Conservation (phyloP, 2,797 vertebrate species). For the Nothura maculosa region DNA sequence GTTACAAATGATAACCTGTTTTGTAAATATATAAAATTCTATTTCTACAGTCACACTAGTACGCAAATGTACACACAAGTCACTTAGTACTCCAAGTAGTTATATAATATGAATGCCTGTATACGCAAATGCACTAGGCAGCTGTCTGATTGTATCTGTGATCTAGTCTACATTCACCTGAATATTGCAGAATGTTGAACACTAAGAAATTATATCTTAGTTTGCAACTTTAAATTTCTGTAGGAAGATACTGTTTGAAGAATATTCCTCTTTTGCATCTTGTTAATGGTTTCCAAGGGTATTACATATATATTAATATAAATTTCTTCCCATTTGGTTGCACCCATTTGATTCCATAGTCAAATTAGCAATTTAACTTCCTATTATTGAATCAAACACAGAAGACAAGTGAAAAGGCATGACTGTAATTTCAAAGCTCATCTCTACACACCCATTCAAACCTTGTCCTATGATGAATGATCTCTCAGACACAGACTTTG, state of each 20-base stretch:
- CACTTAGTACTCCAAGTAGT: not conserved
- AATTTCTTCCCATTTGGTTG: fast-evolving
- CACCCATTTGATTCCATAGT: not conserved
- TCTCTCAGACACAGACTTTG: not conserved
- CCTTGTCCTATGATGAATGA: not conserved
- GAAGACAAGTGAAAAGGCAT: not conserved
- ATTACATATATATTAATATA: not conserved
- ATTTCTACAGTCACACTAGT: not conserved
- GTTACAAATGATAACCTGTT: not conserved
- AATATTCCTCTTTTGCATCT: not conserved
- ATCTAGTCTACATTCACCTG: not conserved
- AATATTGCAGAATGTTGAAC: not conserved
- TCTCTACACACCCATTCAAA: not conserved
- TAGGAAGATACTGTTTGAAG: not conserved
- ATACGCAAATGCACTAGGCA: not conserved
- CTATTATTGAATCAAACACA: not conserved
- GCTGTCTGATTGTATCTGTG: too few relatives aligned
- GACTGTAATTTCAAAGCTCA: not conserved
- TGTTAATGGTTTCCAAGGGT: not conserved
- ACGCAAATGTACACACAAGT: not conserved
- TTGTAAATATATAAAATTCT: not conserved
- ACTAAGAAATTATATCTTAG: not conserved
- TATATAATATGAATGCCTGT: not conserved
- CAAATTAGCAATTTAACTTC: not conserved
- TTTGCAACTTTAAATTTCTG: not conserved